Percentiles rank a stretch among this genome's conserved stretches.
These are phyloP conservation scores for Alcis repandata DNA, from an alignment of 2,888 invertebrate genomes.

Conservation along the genomic window DNA sequence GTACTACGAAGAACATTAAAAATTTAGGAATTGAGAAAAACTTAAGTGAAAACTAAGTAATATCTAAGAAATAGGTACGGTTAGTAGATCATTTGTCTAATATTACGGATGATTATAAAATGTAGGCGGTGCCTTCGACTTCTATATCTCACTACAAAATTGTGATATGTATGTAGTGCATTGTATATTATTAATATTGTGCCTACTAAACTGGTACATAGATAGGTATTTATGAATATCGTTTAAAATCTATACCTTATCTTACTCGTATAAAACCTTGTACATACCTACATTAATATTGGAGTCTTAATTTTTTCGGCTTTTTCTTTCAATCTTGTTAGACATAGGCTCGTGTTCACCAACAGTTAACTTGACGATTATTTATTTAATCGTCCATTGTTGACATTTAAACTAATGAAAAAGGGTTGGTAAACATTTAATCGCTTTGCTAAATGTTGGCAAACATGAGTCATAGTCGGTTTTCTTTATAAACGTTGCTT, in stretches of 20 bases:
- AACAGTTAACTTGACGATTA: too few species aligned
- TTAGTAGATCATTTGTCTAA: background rate
- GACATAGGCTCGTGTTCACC: too few species aligned
- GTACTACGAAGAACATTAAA: too few species aligned
- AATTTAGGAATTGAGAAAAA: background rate
- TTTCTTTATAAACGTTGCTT: too few species aligned
- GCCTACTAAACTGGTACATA: background rate
- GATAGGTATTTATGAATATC: background rate
- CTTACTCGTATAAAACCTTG: background rate
- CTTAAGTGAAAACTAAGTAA: background rate
- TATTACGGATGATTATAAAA: background rate
- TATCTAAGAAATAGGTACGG: background rate
- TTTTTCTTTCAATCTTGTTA: too few species aligned
- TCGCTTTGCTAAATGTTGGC: too few species aligned
- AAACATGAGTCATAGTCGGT: too few species aligned
- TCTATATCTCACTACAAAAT: constrained; percentile 14
- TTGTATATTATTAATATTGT: constrained; percentile 3
- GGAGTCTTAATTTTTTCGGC: too few species aligned
- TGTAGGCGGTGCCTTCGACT: constrained; percentile 22
- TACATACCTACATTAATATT: background rate
- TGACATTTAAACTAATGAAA: too few species aligned
- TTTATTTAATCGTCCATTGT: too few species aligned
- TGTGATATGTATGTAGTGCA: constrained; percentile 25
- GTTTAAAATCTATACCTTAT: background rate
- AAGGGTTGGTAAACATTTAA: too few species aligned